Base-by-base conservation (phyloP, 2,113 vertebrate genomes). In the Speoplatyrhinus poulsoni region DNA sequence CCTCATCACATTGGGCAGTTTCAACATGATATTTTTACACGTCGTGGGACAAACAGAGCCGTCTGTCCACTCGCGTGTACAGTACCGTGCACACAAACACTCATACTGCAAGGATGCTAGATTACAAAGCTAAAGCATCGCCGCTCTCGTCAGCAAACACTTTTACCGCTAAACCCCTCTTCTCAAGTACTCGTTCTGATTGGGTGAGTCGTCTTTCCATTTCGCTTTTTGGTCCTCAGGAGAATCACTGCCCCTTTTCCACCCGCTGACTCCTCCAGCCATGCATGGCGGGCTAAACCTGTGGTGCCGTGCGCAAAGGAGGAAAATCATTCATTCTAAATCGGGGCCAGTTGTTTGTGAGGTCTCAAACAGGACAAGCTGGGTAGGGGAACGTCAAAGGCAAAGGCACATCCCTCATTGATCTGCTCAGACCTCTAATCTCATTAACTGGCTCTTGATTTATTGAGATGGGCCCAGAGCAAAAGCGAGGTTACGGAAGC, bases 401-500 rank as follows among this genome's bases (percentile, higher is more conserved):
- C 56, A 74, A 65, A 55, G 78, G 69, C 77, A 3, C 77, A 76
- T 84, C 36, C 74, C 72, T 71, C 78, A 92, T 89, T 86, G 89
- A 91, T 90, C 82, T 73, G 65, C 36, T 63, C 77, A 72, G 73
- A 70, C 73, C 82, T 89, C 85, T 91, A 91, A 92, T 90, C 88
- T 90, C 89, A 92, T 92, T 92, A 91, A 89, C 81, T 72, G 80
- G 46, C 76, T 77, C 83, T 84, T 87, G 88, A 89, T 90, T 91
- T 88, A 91, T 88, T 87, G 88, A 86, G 86, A 87, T 77, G 82
- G 82, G 71, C 73, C 75, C 72, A 41, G 70, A 65, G 82, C 70
- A 41, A 65, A 79, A 57, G 71, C 83, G 83, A 87, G 85, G 88
- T 89, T 88, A 87, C 63, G 76, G 79, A 88, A 82, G 75, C 81